Percentiles rank a stretch among this genome's conserved stretches.
These are phyloP conservation scores for Alaudala cheleensis DNA, from an alignment of 2,113 vertebrate genomes.

Conservation along the genomic window DNA sequence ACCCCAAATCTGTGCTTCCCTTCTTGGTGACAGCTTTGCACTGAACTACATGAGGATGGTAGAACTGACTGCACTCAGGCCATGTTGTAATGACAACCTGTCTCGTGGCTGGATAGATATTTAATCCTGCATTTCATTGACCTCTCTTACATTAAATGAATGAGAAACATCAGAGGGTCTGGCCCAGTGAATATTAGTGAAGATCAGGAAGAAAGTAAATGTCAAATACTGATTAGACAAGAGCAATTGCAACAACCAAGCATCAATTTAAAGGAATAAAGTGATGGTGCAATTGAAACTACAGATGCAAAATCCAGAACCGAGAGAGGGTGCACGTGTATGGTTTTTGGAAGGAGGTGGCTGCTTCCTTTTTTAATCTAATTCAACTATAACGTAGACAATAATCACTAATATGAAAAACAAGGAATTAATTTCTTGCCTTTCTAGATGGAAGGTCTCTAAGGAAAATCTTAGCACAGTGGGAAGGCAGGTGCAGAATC, in stretches of 20 bases:
- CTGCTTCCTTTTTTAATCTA: neutral
- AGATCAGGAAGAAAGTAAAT: neutral
- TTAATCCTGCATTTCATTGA: neutral
- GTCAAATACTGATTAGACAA: neutral
- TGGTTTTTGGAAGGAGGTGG: neutral
- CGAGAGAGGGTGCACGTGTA: fast-evolving
- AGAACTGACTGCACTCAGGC: neutral
- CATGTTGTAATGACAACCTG: too few relatives aligned
- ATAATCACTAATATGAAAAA: neutral
- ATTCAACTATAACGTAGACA: neutral
- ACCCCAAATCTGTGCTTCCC: neutral
- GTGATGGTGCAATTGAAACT: neutral
- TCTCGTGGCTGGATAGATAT: neutral
- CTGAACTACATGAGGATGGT: neutral
- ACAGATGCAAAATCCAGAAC: neutral
- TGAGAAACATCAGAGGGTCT: neutral
- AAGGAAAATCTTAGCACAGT: neutral
- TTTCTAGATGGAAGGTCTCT: neutral
- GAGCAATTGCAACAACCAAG: neutral
- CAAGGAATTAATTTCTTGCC: neutral
- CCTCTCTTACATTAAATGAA: neutral
- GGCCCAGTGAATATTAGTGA: neutral
- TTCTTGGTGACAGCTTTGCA: neutral
- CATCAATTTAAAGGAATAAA: neutral
- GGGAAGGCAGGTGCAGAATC: neutral